These are phyloP conservation scores for Pseudobourletiella spinata DNA, from an alignment of 1,140 invertebrate genomes.

Conservation along the genomic window DNA sequence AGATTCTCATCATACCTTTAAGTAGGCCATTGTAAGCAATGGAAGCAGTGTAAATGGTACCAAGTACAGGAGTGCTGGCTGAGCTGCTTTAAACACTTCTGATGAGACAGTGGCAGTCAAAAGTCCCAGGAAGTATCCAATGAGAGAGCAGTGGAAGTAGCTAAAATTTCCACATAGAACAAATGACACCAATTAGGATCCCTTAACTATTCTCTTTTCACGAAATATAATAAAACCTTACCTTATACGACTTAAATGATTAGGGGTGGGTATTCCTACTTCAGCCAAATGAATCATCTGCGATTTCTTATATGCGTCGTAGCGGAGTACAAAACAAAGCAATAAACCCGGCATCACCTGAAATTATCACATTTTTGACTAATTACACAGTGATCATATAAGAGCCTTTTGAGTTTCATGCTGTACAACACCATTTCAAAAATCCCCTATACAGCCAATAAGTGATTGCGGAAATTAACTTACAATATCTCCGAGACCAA, in stretches of 20 bases:
- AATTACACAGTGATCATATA: neutral
- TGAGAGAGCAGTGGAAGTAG: constrained; percentile 96
- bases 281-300: constrained; percentile 60
- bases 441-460: no score
- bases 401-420: neutral
- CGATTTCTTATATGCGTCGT: constrained; percentile 93
- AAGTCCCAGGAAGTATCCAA: constrained; percentile 94
- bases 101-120: constrained; percentile 93
- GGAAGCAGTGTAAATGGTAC: constrained; percentile 95
- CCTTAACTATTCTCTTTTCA: no score
- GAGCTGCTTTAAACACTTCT: constrained; percentile 94
- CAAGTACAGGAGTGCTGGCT: constrained; percentile 91
- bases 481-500: neutral
- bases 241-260: constrained; percentile 55
- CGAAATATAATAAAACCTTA: constrained; percentile 44
- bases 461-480: no score
- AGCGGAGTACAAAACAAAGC: constrained; percentile 87
- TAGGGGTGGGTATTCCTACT: constrained; percentile 66
- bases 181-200: neutral
- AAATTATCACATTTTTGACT: neutral
- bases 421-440: no score
- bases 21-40: constrained; percentile 90
- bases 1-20: no score
- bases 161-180: constrained; percentile 37
- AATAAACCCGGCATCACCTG: constrained; percentile 88